Evolutionary conservation across 2,888 invertebrate genomes (phyloP).

Genomic region (Thalpophila matura): DNA sequence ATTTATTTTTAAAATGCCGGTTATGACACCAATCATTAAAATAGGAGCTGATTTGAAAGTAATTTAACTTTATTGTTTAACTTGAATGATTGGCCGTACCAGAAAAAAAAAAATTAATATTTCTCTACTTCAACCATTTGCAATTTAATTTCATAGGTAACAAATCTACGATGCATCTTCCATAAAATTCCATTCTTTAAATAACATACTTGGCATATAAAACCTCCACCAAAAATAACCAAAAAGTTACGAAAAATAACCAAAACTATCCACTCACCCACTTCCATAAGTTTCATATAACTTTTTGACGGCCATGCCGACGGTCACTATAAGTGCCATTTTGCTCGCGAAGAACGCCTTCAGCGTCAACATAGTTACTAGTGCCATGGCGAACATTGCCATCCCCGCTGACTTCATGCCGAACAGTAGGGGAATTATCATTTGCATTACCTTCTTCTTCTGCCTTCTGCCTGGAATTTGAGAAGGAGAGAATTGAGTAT

Average conservation of each 20-base stretch:
- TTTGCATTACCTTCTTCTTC: slow-evolving; percentile 91
- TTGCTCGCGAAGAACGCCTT: slow-evolving; percentile 94
- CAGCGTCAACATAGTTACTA: slow-evolving; percentile 92
- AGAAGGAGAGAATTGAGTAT: slow-evolving; percentile 1
- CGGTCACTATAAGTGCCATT: slow-evolving; percentile 92
- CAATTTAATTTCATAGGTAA: too few relatives aligned
- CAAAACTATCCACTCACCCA: slow-evolving; percentile 76
- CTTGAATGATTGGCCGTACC: too few relatives aligned
- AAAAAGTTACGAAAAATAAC: neutral
- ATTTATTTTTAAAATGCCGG: too few relatives aligned
- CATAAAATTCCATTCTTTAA: too few relatives aligned
- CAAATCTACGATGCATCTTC: too few relatives aligned
- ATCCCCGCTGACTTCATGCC: slow-evolving; percentile 93
- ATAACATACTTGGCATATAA: slow-evolving; percentile 32
- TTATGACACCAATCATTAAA: too few relatives aligned
- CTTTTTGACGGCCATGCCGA: slow-evolving; percentile 91
- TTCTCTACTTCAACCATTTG: too few relatives aligned
- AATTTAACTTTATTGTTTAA: too few relatives aligned
- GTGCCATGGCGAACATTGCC: slow-evolving; percentile 91
- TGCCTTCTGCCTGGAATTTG: slow-evolving; percentile 78
- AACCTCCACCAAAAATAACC: neutral
- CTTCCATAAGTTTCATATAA: slow-evolving; percentile 90
- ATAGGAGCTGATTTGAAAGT: too few relatives aligned
- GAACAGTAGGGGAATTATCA: slow-evolving; percentile 92
- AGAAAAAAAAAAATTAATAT: too few relatives aligned